These are phyloP conservation scores for Anguilla obscura DNA, from an alignment of 2,797 vertebrate genomes.

Conservation along the genomic window DNA sequence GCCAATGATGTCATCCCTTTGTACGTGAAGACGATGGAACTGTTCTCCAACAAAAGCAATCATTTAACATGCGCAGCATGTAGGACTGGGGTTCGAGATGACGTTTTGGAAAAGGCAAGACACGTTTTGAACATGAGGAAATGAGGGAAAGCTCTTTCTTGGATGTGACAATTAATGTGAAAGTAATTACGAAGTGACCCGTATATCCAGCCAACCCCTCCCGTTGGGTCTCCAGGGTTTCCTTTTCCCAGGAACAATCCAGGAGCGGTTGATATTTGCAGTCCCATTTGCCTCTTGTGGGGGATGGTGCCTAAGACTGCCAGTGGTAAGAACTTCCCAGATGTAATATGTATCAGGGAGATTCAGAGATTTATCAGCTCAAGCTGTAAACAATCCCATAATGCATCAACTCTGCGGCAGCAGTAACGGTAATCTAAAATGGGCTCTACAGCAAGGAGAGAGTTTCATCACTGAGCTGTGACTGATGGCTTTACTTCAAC, in stretches of 20 bases:
- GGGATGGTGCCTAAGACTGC: neutral
- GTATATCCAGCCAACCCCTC: neutral
- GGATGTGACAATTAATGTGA: neutral
- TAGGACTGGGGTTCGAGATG: neutral
- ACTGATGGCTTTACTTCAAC: conserved; percentile 4
- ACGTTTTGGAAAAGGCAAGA: neutral
- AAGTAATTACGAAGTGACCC: conserved; percentile 4
- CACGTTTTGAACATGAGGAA: neutral
- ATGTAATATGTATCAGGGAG: neutral
- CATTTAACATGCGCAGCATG: neutral
- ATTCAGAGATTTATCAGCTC: neutral
- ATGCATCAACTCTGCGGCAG: neutral
- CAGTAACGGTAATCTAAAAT: conserved; percentile 1
- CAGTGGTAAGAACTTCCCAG: neutral
- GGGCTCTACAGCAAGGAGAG: conserved; percentile 2
- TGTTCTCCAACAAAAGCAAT: neutral
- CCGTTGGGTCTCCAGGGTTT: neutral
- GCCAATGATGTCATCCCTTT: conserved; percentile 11
- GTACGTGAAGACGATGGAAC: neutral
- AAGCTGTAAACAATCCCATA: neutral
- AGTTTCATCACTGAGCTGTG: neutral
- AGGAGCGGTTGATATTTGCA: neutral
- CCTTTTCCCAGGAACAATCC: neutral
- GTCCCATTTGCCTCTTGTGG: neutral
- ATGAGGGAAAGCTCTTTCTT: neutral